Base-by-base conservation (phyloP, 2,797 vertebrate species). In the Cossypha niveicapilla region DNA sequence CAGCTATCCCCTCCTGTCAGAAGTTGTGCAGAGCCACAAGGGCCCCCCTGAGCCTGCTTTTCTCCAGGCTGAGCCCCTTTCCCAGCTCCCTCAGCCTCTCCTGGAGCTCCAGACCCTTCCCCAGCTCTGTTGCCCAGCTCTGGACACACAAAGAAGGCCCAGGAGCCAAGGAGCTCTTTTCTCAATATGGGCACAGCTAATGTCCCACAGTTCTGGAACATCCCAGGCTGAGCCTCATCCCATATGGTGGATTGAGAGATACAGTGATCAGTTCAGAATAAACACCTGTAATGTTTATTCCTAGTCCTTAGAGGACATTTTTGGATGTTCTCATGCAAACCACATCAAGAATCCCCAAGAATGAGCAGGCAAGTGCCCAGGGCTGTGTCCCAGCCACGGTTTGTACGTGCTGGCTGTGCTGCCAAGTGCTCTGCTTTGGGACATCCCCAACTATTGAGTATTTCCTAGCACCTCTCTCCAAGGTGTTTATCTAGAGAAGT, bases 181-280 rank as follows among this genome's bases (percentile, higher is more conserved):
- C 71, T 79, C 41, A 16, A 3, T 9, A 6, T 8, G 18, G 60
- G 24, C 56, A 39, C 4, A 3, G 3, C 39, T 34, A 11, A 27
- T 32, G 44, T 21, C 5, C 37, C 21, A 45, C 21, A 22, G 44
- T 62, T 50, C n/a, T 7, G 37, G 51, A 62, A 17, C 22, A 65
- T 15, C 34, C 34, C 53, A 57, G 50, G 27, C 44, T 2, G 8
- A 81, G 57, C 41, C 14, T 48, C 22, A 22, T 41, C 48, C 53
- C 50, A 2, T 8, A 2, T 0, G 0, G 17, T 13, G 18, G 34
- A 27, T 19, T 18, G 21, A 84, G 39, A 45, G 42, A 68, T 6
- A 8, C 12, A 53, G 62, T 41, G 10, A 5, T 28, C 41, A 13
- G 6, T 57, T 77, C 66, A 72, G 63, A 85, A 41, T 13, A 44